phyloP scores from a whole-genome alignment of 2,113 vertebrate genomes.

The Neolamprologus falcicula region DNA sequence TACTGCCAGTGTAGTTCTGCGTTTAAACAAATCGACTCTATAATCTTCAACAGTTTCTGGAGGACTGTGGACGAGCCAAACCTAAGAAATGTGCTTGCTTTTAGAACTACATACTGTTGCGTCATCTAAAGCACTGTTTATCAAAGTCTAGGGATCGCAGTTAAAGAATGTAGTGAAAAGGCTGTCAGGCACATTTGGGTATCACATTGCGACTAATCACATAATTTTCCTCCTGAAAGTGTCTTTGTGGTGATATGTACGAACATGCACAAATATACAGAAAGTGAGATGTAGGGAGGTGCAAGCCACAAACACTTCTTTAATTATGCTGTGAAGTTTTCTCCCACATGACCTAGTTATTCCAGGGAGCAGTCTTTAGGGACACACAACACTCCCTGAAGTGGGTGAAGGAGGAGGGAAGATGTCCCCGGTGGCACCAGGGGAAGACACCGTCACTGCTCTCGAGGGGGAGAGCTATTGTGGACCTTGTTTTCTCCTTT shows the following conservation, averaged over 20 bases:
- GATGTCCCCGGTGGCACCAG: constrained; percentile 43
- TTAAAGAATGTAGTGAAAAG: neutral
- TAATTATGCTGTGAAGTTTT: constrained; percentile 65
- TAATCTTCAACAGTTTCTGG: neutral
- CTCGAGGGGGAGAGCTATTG: constrained; percentile 12
- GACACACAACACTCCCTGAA: constrained; percentile 44
- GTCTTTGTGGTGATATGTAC: neutral
- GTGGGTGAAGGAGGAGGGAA: constrained; percentile 44
- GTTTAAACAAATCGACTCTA: constrained; percentile 5
- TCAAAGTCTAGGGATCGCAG: neutral
- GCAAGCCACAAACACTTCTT: constrained; percentile 36
- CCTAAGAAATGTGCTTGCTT: neutral
- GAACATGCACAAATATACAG: constrained; percentile 13
- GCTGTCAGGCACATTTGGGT: constrained; percentile 6
- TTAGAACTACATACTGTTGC: neutral
- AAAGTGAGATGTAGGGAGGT: neutral
- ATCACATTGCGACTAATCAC: constrained; percentile 9
- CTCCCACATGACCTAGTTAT: constrained; percentile 64
- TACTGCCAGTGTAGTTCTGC: neutral
- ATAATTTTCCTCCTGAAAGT: constrained; percentile 9
- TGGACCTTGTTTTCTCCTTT: constrained; percentile 38
- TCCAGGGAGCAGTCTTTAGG: constrained; percentile 52
- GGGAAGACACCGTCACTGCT: constrained; percentile 24
- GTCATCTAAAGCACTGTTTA: neutral
- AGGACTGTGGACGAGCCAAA: neutral